These are phyloP conservation scores for Apistogramma diplotaenia DNA, from an alignment of 2,113 vertebrate genomes.

Conservation along the genomic window DNA sequence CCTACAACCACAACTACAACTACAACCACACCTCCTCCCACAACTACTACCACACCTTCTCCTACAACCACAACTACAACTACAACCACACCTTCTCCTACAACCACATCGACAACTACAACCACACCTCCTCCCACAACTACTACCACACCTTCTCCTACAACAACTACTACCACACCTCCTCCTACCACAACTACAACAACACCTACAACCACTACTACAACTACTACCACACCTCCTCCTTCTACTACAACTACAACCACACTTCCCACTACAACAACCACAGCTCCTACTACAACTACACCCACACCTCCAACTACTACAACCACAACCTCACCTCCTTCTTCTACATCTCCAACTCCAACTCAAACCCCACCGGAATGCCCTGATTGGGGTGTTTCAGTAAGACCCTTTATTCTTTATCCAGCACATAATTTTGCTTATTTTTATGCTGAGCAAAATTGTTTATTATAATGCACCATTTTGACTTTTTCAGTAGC, in stretches of 20 bases:
- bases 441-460: too few species aligned
- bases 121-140: neutral
- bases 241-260: neutral
- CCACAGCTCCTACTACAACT: neutral
- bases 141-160: neutral
- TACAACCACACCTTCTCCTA: neutral
- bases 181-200: neutral
- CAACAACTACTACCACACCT: neutral
- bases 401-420: too few species aligned
- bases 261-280: neutral
- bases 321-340: neutral
- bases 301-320: neutral
- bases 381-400: neutral
- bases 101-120: neutral
- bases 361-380: neutral
- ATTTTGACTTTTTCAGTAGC: rapidly evolving
- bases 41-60: neutral
- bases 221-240: neutral
- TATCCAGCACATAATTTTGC: too few species aligned
- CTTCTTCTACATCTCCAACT: too few species aligned
- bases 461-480: neutral
- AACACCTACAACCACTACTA: neutral
- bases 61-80: too few species aligned
- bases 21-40: neutral
- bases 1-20: neutral